phyloP scores from a whole-genome alignment of 2,888 invertebrate species.

The Norana najaformis region DNA sequence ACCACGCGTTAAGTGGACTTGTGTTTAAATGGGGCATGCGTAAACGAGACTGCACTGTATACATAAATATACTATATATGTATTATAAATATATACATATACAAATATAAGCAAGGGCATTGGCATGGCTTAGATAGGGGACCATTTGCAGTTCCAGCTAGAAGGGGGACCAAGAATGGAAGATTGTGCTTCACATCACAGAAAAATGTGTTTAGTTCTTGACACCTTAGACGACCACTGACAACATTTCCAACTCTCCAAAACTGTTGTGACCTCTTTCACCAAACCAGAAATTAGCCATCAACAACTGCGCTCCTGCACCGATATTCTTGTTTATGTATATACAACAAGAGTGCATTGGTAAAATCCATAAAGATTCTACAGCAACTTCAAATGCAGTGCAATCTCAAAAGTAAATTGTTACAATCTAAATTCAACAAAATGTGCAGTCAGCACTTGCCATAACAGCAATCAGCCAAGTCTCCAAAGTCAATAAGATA shows the following conservation, averaged over 20 bases:
- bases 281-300: neutral
- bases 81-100: too few species aligned
- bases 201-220: neutral
- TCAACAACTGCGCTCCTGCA: neutral
- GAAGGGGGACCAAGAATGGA: neutral
- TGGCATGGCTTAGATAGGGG: too few species aligned
- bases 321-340: neutral
- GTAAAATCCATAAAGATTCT: neutral
- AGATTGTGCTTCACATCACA: neutral
- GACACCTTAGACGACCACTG: neutral
- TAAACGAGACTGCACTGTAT: too few species aligned
- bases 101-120: neutral
- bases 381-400: neutral
- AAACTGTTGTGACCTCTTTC: neutral
- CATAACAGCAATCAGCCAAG: neutral
- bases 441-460: neutral
- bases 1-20: too few species aligned
- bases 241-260: neutral
- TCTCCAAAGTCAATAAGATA: too few species aligned
- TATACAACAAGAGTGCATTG: neutral
- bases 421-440: neutral
- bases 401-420: neutral
- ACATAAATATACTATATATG: neutral
- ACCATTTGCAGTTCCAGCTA: neutral
- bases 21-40: too few species aligned